phyloP scores from a whole-genome alignment of 1,140 invertebrate species.

The Sycophaga agraensis region DNA sequence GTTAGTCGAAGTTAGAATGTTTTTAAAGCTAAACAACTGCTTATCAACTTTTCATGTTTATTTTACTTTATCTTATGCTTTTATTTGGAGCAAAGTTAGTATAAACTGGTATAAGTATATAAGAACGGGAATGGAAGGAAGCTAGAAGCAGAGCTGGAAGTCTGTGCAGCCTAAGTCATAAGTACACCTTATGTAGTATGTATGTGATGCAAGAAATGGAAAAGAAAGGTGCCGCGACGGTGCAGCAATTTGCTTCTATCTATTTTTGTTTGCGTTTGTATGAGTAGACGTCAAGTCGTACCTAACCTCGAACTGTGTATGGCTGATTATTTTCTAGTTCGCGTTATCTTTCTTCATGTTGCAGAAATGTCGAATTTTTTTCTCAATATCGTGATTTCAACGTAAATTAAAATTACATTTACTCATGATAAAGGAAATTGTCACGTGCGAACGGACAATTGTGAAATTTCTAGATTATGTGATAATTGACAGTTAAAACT shows the following conservation, averaged over 20 bases:
- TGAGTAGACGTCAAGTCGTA: neutral
- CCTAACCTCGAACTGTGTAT: conserved; percentile 1
- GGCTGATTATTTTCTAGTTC: too few relatives aligned
- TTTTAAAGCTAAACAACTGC: too few relatives aligned
- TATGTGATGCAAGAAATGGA: neutral
- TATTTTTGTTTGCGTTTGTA: conserved; percentile 14
- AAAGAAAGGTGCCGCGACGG: conserved; percentile 7
- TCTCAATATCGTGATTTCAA: neutral
- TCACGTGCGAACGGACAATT: neutral
- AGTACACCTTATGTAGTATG: neutral
- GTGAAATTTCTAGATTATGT: conserved; percentile 4
- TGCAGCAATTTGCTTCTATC: neutral
- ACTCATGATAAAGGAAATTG: neutral
- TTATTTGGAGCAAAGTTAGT: too few relatives aligned
- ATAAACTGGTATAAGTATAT: too few relatives aligned
- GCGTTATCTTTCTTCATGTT: neutral
- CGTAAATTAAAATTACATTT: neutral
- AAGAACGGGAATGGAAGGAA: too few relatives aligned
- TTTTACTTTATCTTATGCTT: too few relatives aligned
- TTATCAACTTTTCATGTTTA: too few relatives aligned
- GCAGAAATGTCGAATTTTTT: conserved; percentile 11
- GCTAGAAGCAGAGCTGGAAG: too few relatives aligned
- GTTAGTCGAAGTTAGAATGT: too few relatives aligned
- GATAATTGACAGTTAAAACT: conserved; percentile 16
- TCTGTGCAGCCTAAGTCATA: too few relatives aligned